Base-by-base conservation (phyloP, 2,797 vertebrate genomes). In the Kryptolebias ocellatus region DNA sequence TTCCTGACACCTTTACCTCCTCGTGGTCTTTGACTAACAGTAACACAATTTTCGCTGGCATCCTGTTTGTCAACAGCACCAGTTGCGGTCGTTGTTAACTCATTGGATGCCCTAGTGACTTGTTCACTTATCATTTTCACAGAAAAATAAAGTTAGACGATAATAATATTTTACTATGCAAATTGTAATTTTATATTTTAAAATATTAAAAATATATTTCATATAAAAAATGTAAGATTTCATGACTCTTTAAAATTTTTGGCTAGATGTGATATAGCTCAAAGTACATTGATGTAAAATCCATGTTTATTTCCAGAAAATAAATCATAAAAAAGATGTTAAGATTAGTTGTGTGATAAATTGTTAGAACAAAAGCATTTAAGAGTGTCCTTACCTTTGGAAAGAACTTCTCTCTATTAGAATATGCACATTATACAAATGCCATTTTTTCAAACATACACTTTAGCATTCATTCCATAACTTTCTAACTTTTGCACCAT, bases 381-480 rank as follows among this genome's bases (percentile, higher is more conserved):
- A 67, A 78, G 69, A 87, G 71, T 76, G 67, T 71, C 60, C 77
- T 81, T 72, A 85, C 86, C 79, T 81, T 80, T 74, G 78, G 77
- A 83, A 84, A 64, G 52, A 72, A 66, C 67, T 77, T 76, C 84
- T 87, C 87, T 92, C 83, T 76, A 18, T 71, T 74, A 57, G 67
- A 71, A 65, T 70, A 85, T 60, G 70, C 17, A 53, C 28, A 55
- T 59, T 50, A 44, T 60, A 50, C 57, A 31, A 51, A n/a, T 20
- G 60, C 53, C 27, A 20, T 50, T 64, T 37, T 73, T 60, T 54
- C 20, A 54, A 34, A 45, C 34, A 5, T 10, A 34, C 60, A 55
- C 70, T 64, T 47, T 51, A 50, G 50, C 50, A 67, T 60, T 72
- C 67, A 45, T 67, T 67, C 65, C 53, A 34, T 63, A 50, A 39